These are phyloP conservation scores for Drosophila pseudoananassae DNA, from an alignment of 1,140 invertebrate genomes.

Conservation along the genomic window DNA sequence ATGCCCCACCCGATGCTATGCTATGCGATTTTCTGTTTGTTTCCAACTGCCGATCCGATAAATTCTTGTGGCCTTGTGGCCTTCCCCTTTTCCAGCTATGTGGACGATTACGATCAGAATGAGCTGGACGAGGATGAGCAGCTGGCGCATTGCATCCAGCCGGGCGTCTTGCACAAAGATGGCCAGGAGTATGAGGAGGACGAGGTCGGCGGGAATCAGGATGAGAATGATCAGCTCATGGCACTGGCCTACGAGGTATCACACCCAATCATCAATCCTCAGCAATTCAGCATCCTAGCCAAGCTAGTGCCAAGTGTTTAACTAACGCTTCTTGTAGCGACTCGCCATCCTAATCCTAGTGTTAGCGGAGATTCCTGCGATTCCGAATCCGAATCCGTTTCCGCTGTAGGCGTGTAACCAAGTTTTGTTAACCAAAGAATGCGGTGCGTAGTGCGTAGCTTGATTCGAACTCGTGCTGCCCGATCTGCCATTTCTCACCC, in stretches of 20 bases:
- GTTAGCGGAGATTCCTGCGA: constrained; percentile 37
- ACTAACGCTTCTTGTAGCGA: constrained; percentile 61
- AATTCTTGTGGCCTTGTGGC: constrained; percentile 12
- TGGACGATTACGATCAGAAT: constrained; percentile 74
- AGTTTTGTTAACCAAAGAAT: constrained; percentile 57
- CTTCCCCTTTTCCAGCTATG: constrained; percentile 65
- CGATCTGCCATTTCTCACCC: constrained; percentile 12
- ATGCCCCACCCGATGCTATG: constrained; percentile 33
- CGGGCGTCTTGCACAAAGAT: constrained; percentile 74
- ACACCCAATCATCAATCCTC: constrained; percentile 13
- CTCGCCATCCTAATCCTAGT: constrained; percentile 41
- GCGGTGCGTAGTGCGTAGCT: constrained; percentile 68
- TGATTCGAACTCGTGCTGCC: constrained; percentile 10
- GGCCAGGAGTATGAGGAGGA: constrained; percentile 70
- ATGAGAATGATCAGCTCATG: constrained; percentile 71
- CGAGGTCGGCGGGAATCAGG: constrained; percentile 45
- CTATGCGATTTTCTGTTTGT: constrained; percentile 43
- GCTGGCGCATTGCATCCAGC: constrained; percentile 78
- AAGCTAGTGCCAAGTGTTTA: constrained; percentile 37
- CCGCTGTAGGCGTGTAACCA: constrained; percentile 45
- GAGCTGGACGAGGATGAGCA: constrained; percentile 73
- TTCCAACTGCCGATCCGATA: constrained; percentile 57
- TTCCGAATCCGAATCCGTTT: constrained; percentile 25
- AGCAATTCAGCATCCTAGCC: constrained; percentile 19
- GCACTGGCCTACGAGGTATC: constrained; percentile 74